Conservation (phyloP, 2,113 vertebrate genomes). For the Brachyistius frenatus region DNA sequence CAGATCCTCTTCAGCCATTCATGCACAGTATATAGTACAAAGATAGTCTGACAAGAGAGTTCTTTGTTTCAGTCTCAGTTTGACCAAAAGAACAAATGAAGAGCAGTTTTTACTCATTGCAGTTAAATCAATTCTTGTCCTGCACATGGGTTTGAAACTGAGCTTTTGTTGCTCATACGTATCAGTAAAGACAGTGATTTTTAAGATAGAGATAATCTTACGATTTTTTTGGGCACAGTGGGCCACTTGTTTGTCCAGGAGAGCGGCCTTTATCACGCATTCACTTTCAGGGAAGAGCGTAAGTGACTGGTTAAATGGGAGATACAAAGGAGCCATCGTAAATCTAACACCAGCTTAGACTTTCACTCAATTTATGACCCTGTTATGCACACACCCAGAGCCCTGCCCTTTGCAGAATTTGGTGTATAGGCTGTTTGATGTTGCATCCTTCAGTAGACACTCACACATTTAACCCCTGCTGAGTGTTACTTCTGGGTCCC, state of each 20-base stretch:
- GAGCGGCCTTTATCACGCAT: background rate
- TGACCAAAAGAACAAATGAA: background rate
- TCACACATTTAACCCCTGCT: slow-evolving; percentile 40
- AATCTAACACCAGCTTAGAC: slow-evolving; percentile 33
- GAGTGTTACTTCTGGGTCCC: slow-evolving; percentile 60
- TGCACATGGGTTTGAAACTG: background rate
- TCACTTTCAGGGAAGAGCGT: slow-evolving; percentile 20
- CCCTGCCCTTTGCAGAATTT: slow-evolving; percentile 23
- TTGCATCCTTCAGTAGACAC: slow-evolving; percentile 46
- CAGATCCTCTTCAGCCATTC: no score
- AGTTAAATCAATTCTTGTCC: background rate
- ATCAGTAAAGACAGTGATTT: background rate
- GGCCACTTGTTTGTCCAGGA: background rate
- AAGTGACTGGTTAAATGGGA: slow-evolving; percentile 36
- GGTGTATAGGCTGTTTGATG: slow-evolving; percentile 55
- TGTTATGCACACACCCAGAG: slow-evolving; percentile 14
- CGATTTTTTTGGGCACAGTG: background rate
- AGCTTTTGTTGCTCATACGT: background rate
- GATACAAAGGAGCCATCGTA: slow-evolving; percentile 33
- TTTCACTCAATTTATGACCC: slow-evolving; percentile 47
- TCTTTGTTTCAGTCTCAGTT: slow-evolving; percentile 4
- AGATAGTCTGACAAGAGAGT: no score
- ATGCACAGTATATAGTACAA: no score
- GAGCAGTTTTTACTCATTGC: background rate
- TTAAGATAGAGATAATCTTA: background rate